Evolutionary conservation across 2,797 vertebrate species (phyloP), one percentile per base, ranked within the genome.

Genomic region (Lophotriccus pileatus): DNA sequence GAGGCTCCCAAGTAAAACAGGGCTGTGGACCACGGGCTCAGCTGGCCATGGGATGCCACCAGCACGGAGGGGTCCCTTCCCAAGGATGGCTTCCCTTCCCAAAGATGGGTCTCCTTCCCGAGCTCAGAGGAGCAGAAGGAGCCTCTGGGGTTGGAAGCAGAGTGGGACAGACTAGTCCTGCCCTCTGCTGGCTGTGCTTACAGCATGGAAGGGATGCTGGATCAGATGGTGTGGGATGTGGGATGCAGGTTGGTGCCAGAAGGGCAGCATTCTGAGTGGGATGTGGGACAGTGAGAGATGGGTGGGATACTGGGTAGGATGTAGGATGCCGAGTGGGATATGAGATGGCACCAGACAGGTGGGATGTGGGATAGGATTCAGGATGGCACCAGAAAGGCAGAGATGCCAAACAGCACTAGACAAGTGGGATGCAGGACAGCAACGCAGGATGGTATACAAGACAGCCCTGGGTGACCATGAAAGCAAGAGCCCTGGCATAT

Each of bases 151-250:
- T 44, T 53, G 63, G 70, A 25, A 75, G 18, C 0, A 0, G 49
- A 60, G 47, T 0, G 0, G 64, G 49, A 86, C 7, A 17, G 84
- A 15, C 1, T 66, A 5, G 56, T 1, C 59, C 94, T 96, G 97
- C 97, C 97, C 95, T 89, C 97, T 97, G 72, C 86, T 2, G 96
- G 95, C 60, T 69, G 68, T 8, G 2, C 50, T 49, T 7, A 0
- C 4, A 6, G 43, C 9, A 36, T 3, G 63, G 46, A 7, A n/a
- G 39, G n/a, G n/a, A 62, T 12, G 58, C 34, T 1, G 52, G 20
- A 25, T 8, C 10, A 24, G 6, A 37, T 4, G 36, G 14, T 10
- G 44, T 15, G 19, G 64, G 64, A 36, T 49, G 64, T 15, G 30
- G 41, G 83, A 44, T 14, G 36, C 25, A 30, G 59, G 36, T 1